Conservation (phyloP, 1,140 invertebrate genomes). For the Sarcophaga peregrina region DNA sequence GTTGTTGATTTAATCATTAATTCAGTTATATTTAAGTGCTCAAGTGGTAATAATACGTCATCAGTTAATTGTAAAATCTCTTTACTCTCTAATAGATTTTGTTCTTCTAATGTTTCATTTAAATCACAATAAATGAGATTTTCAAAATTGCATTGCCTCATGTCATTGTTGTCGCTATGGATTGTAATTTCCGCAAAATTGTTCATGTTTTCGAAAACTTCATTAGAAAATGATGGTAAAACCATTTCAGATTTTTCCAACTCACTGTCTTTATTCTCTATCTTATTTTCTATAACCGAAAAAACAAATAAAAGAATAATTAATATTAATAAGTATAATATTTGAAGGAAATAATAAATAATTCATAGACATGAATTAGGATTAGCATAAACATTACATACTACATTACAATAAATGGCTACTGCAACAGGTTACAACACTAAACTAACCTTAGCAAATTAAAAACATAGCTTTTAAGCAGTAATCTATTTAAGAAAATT, state of each 20-base stretch:
- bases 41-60: too few species aligned
- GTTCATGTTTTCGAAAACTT: not conserved
- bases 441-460: too few species aligned
- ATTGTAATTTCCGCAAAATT: not conserved
- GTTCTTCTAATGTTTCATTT: constrained; percentile 35
- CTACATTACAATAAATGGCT: too few species aligned
- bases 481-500: too few species aligned
- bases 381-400: too few species aligned
- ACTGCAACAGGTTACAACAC: too few species aligned
- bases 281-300: not conserved
- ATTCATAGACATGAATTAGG: too few species aligned
- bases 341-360: too few species aligned
- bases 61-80: not conserved
- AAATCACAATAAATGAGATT: constrained; percentile 25
- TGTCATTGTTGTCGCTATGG: not conserved
- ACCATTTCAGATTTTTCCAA: not conserved
- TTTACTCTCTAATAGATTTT: constrained; percentile 29
- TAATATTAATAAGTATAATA: too few species aligned
- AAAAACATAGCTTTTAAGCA: too few species aligned
- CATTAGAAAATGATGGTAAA: not conserved
- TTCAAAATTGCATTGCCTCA: not conserved
- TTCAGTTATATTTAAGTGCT: too few species aligned
- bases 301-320: not conserved
- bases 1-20: too few species aligned
- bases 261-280: not conserved